phyloP scores from a whole-genome alignment of 2,113 vertebrate species.

The Caretta caretta region DNA sequence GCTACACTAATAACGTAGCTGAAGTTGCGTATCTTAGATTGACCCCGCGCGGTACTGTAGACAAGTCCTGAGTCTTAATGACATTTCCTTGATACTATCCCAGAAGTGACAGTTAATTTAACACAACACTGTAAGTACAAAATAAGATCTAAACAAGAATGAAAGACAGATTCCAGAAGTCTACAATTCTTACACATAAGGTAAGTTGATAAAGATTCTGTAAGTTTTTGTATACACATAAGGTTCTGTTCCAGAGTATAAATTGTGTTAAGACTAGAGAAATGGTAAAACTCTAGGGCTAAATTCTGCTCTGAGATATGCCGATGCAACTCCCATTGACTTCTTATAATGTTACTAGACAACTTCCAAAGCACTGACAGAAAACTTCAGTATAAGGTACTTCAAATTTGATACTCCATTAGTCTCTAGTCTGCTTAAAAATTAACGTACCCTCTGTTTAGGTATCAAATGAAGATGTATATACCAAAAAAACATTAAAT shows the following conservation, averaged over 20 bases:
- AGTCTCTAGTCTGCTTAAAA: neutral
- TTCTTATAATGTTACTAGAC: neutral
- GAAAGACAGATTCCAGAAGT: neutral
- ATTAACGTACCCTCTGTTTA: neutral
- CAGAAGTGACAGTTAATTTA: neutral
- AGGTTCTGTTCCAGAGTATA: neutral
- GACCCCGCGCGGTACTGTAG: no score
- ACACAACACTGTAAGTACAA: neutral
- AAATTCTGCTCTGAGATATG: neutral
- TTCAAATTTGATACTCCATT: neutral
- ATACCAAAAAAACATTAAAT: constrained; percentile 13
- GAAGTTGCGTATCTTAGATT: no score
- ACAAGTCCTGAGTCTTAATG: neutral
- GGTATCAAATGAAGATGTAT: constrained; percentile 39
- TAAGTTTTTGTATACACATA: neutral
- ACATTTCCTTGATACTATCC: neutral
- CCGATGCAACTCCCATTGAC: neutral
- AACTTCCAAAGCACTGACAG: neutral
- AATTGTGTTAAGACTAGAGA: neutral
- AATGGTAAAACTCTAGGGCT: neutral
- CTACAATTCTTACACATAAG: neutral
- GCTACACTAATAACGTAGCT: no score
- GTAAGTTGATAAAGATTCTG: neutral
- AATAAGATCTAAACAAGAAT: neutral
- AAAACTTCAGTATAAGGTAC: neutral